Conservation (phyloP, 2,888 invertebrate species). For the Amiota communis region DNA sequence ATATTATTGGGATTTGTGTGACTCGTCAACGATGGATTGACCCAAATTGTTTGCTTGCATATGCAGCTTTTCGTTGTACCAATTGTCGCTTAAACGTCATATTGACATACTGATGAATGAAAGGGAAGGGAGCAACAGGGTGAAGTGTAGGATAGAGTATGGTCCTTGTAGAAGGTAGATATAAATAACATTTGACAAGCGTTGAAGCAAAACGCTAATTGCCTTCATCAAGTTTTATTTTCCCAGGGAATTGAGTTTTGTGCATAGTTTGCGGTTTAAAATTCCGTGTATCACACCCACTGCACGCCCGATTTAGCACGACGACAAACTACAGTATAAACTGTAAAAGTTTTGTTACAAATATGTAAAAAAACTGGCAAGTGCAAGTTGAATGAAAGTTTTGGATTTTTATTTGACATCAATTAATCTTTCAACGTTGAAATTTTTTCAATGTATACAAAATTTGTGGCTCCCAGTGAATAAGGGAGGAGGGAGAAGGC, state of each 20-base stretch:
- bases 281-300: not conserved
- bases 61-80: not conserved
- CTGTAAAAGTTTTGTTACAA: not conserved
- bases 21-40: slow-evolving; percentile 7
- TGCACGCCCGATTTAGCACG: not conserved
- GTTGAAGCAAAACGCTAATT: slow-evolving; percentile 45
- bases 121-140: not conserved
- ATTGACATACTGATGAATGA: not conserved
- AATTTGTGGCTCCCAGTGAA: not conserved
- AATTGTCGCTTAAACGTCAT: slow-evolving; percentile 13
- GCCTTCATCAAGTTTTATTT: slow-evolving; percentile 43
- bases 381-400: slow-evolving; percentile 1
- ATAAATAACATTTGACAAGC: slow-evolving; percentile 38
- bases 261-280: slow-evolving; percentile 23
- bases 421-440: slow-evolving; percentile 30
- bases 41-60: slow-evolving; percentile 24
- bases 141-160: not conserved
- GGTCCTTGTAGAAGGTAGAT: not conserved
- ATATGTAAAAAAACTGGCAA: slow-evolving; percentile 12
- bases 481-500: too few relatives aligned
- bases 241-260: slow-evolving; percentile 17
- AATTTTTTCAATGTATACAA: slow-evolving; percentile 16
- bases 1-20: slow-evolving; percentile 6
- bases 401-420: slow-evolving; percentile 12
- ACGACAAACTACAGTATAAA: not conserved